Evolutionary conservation across 2,113 vertebrate genomes (phyloP), one percentile per base, ranked within the genome.

Genomic region (Ammospiza caudacuta): DNA sequence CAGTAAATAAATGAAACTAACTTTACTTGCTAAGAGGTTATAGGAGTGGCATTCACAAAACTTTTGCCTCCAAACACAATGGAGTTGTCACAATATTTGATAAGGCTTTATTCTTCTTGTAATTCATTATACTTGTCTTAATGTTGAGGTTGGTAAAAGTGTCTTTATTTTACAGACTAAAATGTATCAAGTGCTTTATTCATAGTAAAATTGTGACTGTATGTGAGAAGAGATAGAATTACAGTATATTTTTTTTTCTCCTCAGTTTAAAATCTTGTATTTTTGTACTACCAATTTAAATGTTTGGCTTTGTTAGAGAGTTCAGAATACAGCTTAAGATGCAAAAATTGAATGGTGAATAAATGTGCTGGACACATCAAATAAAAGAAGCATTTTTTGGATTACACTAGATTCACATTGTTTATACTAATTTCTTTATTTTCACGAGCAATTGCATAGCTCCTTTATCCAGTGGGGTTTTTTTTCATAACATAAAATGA

Each of bases 321-420:
- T 93, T 94, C 74, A 62, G 91, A 92, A 64, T 86, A 92, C 79
- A 76, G 61, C 21, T 84, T 67, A 63, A 91, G 52, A 91, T 83
- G 89, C 80, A 91, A 67, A 83, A 74, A 79, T 33, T 77, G 94
- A 95, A 87, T 76, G 89, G 87, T 91, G 67, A 96, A n/a, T 80
- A 70, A 94, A 97, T 97, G 95, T 97, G 96, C 94, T 97, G 95
- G 95, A 95, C 95, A 95, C 95, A 95, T 96, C 88, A 83, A 97
- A 97, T 97, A 97, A 97, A 97, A 92, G 35, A 92, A 92, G 28
- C 86, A 67, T 95, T 96, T 97, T 97, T 91, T 35, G 44, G 90
- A 90, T 62, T 80, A 72, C 12, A 33, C n/a, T 84, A 64, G 59
- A 46, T 81, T 93, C 43, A 64, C 9, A 35, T 47, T 67, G 72